A percentile compares a stretch with the other conserved stretches of the same genome.
Evolutionary conservation across 35 echinoderm and acorn worm genomes (phyloP).

Genomic region (Chiridota heheva): DNA sequence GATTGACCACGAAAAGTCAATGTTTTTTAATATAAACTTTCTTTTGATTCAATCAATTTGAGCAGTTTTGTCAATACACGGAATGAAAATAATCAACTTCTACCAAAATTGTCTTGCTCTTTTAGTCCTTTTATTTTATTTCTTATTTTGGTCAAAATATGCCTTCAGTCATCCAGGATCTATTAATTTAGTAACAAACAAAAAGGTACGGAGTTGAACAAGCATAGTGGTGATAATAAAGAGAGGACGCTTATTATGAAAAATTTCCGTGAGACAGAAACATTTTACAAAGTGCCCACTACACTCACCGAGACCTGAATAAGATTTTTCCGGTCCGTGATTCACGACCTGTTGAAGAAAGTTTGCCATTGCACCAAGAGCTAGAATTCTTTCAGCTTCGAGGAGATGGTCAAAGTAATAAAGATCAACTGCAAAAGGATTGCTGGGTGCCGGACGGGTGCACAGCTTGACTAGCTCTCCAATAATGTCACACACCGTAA

Average conservation of each 20-base stretch:
- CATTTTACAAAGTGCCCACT: background rate
- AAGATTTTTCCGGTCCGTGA: slow-evolving; percentile 68
- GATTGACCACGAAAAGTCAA: too few relatives aligned
- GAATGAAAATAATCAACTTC: too few relatives aligned
- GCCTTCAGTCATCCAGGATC: background rate
- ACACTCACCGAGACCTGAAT: slow-evolving; percentile 75
- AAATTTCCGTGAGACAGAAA: background rate
- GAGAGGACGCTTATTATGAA: background rate
- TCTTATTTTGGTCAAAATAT: background rate
- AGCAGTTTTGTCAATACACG: too few relatives aligned
- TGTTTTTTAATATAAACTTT: too few relatives aligned
- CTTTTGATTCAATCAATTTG: too few relatives aligned
- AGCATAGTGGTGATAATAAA: background rate
- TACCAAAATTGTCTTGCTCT: background rate
- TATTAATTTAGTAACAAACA: background rate
- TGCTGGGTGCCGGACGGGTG: slow-evolving; percentile 63
- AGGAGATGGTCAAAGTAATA: slow-evolving; percentile 68
- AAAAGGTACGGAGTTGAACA: background rate
- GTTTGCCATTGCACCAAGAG: slow-evolving; percentile 80
- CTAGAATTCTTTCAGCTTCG: slow-evolving; percentile 67
- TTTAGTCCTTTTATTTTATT: background rate
- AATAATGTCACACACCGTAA: slow-evolving; percentile 74
- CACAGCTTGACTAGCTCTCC: slow-evolving; percentile 85
- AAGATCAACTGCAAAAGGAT: slow-evolving; percentile 81
- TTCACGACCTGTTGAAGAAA: slow-evolving; percentile 63